phyloP scores from a whole-genome alignment of 92 coral and sea anemone genomes.

The Chrysogorgia sp. region DNA sequence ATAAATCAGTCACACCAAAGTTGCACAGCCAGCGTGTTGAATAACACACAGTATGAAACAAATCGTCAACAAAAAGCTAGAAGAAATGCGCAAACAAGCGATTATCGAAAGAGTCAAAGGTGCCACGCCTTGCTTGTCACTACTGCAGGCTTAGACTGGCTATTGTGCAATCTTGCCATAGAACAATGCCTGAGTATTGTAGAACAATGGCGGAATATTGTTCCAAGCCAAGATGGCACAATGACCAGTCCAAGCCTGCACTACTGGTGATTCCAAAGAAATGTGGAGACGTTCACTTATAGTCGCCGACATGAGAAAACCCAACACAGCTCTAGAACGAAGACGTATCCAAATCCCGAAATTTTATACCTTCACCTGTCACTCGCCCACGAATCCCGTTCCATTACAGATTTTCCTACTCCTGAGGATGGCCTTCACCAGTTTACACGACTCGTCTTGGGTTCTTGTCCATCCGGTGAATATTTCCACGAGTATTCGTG shows the following conservation, averaged over 20 bases:
- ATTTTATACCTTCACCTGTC: slow-evolving; percentile 18
- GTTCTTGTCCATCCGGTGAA: slow-evolving; percentile 8
- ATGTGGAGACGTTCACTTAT: slow-evolving; percentile 49
- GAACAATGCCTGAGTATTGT: no score
- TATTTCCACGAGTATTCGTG: background rate
- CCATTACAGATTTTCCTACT: slow-evolving; percentile 10
- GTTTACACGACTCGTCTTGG: slow-evolving; percentile 9
- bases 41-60: slow-evolving; percentile 38
- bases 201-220: no score
- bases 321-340: slow-evolving; percentile 48
- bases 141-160: no score
- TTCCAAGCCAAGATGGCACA: no score
- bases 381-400: background rate
- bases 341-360: slow-evolving; percentile 54
- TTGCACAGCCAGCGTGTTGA: slow-evolving; percentile 37
- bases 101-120: background rate
- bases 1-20: background rate
- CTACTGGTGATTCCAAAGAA: slow-evolving; percentile 39
- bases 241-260: no score
- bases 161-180: no score
- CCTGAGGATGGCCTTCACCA: slow-evolving; percentile 8
- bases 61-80: background rate
- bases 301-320: slow-evolving; percentile 49
- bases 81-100: slow-evolving; percentile 4
- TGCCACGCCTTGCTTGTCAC: background rate